Conservation (phyloP, 2,888 invertebrate genomes). For the Rhamnusium bicolor region DNA sequence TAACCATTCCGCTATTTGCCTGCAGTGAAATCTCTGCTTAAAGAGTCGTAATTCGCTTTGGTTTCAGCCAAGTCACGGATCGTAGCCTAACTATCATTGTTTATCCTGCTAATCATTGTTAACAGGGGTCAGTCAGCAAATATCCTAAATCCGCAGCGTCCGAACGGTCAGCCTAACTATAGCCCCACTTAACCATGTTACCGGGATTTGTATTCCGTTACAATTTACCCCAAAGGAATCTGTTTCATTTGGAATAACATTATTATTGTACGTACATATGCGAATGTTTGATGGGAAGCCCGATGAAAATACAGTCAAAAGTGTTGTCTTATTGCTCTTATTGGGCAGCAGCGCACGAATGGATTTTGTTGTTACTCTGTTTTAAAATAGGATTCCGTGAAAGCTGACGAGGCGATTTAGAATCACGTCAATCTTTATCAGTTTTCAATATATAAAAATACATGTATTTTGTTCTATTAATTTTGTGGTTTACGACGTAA, state of each 20-base stretch:
- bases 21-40: slow-evolving; percentile 27
- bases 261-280: background rate
- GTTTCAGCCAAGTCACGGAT: slow-evolving; percentile 23
- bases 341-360: background rate
- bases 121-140: slow-evolving; percentile 7
- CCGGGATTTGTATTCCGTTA: background rate
- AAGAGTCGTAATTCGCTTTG: slow-evolving; percentile 23
- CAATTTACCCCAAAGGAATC: background rate
- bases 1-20: slow-evolving; percentile 5
- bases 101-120: slow-evolving; percentile 8
- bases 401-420: background rate
- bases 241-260: background rate
- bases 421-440: too few species aligned
- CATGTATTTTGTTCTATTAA: too few species aligned
- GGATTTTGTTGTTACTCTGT: background rate
- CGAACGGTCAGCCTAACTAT: background rate
- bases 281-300: background rate
- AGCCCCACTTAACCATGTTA: background rate
- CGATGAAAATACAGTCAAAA: background rate
- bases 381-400: background rate
- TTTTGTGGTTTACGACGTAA: too few species aligned
- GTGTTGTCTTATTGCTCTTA: background rate
- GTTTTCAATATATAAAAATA: too few species aligned
- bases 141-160: background rate
- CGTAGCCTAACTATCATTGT: background rate